Conservation (phyloP, 2,797 vertebrate genomes). For the Ctenochaetus hawaiiensis region DNA sequence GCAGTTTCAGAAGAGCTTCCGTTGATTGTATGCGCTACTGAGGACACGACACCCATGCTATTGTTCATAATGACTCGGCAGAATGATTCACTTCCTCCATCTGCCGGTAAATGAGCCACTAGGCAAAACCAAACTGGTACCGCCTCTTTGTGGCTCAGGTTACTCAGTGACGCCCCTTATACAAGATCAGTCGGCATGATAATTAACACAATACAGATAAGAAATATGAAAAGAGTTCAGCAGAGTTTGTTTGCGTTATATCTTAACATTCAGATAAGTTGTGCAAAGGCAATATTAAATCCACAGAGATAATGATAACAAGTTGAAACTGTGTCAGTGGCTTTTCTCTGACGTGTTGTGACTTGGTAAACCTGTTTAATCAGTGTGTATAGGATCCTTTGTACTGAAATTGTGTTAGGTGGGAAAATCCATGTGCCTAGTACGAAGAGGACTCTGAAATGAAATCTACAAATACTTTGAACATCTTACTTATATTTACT, state of each 20-base stretch:
- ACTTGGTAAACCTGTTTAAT: conserved; percentile 35
- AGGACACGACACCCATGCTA: conserved; percentile 23
- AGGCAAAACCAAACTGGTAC: conserved; percentile 23
- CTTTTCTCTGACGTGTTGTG: conserved; percentile 27
- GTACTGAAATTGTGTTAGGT: conserved; percentile 19
- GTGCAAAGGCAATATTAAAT: neutral
- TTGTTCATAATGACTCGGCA: conserved; percentile 37
- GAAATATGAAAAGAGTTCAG: neutral
- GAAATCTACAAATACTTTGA: neutral
- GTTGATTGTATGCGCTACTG: conserved; percentile 18
- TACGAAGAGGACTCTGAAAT: neutral
- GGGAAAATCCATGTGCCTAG: conserved; percentile 7
- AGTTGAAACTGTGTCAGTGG: neutral
- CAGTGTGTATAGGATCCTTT: conserved; percentile 21
- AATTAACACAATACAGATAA: conserved; percentile 13
- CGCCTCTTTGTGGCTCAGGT: conserved; percentile 48
- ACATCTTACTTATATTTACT: neutral
- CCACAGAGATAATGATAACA: neutral
- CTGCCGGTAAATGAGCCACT: conserved; percentile 57
- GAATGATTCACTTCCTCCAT: conserved; percentile 68
- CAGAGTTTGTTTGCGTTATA: neutral
- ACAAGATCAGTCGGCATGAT: conserved; percentile 30
- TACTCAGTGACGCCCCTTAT: conserved; percentile 24
- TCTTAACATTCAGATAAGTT: neutral
- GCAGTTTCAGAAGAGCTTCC: conserved; percentile 19